Base-by-base conservation (phyloP, 1,140 invertebrate species). In the Atopsyche davidsoni region DNA sequence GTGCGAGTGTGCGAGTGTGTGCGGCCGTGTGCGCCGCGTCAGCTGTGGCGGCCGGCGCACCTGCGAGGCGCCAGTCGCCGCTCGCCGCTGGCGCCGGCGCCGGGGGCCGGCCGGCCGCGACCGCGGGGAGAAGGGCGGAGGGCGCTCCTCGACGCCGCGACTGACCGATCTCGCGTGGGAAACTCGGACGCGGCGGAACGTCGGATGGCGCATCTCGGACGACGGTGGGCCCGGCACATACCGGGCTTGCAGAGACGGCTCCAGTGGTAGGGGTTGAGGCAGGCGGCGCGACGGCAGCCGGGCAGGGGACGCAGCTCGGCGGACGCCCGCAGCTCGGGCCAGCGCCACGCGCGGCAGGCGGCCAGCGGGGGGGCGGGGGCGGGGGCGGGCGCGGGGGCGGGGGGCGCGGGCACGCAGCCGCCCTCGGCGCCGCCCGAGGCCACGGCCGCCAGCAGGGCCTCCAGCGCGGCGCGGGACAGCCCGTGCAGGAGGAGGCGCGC, bases 221-320 rank as follows among this genome's bases (percentile, higher is more conserved):
- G n/a, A n/a, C n/a, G n/a, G n/a, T n/a, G n/a, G n/a, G 42, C 18
- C n/a, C n/a, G 9, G 25, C 9, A n/a, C 14, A 34, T 75, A 89
- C 86, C 86, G 75, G 83, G 78, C 69, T 81, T 77, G 75, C 79
- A 84, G 54, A 87, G 75, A 53, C 83, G 77, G 67, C 81, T 87
- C 85, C 83, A 88, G 64, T 89, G 87, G 67, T 85, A 83, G 38
- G 86, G 87, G 68, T 89, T 89, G 75, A 85, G 88, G 69, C 87
- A 89, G 43, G 77, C 72, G 32, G 70, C 68, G 56, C 62, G 65
- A 35, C 62, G 63, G 52, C 66, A 69, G 50, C 75, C 74, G 24
- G 86, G 85, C 56, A 87, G 71, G 56, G 79, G 75, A 55, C 82
- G 82, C 51, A 89, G 72, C 64, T 86, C 80, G 55, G 64, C 63